Percentiles rank a stretch among this genome's conserved stretches.
phyloP scores from a whole-genome alignment of 2,797 vertebrate genomes.

The Buphagus erythrorhynchus region DNA sequence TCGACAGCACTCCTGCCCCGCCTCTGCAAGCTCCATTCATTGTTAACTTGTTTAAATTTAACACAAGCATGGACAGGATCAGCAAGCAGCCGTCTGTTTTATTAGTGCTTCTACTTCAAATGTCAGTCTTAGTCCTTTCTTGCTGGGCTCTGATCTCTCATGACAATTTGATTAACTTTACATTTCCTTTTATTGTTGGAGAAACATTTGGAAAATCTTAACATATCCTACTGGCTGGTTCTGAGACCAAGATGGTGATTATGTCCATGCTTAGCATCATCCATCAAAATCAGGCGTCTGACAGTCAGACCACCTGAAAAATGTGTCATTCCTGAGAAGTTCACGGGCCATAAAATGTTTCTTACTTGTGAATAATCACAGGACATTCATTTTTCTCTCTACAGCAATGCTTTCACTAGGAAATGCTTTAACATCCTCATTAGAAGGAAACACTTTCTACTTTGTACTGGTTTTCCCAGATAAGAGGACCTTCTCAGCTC shows the following conservation, averaged over 20 bases:
- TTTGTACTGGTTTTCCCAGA: not conserved
- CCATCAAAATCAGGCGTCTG: slow-evolving; percentile 57
- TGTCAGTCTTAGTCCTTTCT: slow-evolving; percentile 63
- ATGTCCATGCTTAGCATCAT: slow-evolving; percentile 50
- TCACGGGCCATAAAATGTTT: not conserved
- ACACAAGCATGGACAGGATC: slow-evolving; percentile 58
- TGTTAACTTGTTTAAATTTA: slow-evolving; percentile 61
- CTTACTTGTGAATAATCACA: not conserved
- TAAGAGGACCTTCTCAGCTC: not conserved
- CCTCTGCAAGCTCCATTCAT: slow-evolving; percentile 9
- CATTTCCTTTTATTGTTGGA: slow-evolving; percentile 73
- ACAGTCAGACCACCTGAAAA: slow-evolving; percentile 58
- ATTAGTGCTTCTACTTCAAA: slow-evolving; percentile 60
- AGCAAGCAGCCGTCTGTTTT: slow-evolving; percentile 63
- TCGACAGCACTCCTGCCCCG: slow-evolving; percentile 33
- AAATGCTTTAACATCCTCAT: not conserved
- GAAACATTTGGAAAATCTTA: slow-evolving; percentile 73
- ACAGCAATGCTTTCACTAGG: not conserved
- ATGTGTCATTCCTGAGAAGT: not conserved
- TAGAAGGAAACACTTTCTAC: not conserved
- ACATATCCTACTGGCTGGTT: slow-evolving; percentile 46
- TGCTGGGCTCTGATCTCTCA: slow-evolving; percentile 66
- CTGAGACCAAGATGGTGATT: slow-evolving; percentile 47
- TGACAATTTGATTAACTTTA: slow-evolving; percentile 75
- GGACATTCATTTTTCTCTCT: not conserved